Evolutionary conservation across 2,888 invertebrate species (phyloP).

Genomic region (Nebria salina): DNA sequence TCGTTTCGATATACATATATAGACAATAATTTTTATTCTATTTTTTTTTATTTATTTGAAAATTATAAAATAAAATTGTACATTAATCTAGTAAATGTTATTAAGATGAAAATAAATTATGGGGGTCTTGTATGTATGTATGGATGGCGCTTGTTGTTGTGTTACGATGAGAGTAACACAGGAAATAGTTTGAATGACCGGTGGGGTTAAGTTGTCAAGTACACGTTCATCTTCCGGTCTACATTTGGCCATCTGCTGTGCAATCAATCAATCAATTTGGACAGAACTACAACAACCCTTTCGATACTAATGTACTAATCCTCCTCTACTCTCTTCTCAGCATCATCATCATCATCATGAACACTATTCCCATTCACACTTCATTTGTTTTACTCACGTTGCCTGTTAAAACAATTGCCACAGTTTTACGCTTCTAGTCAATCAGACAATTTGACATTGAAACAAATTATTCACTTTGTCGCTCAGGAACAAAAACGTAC

Average conservation of each 20-base stretch:
- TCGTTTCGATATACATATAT: no score
- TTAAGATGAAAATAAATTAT: no score
- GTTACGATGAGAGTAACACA: not conserved
- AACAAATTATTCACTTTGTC: not conserved
- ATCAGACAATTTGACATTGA: not conserved
- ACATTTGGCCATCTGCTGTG: constrained; percentile 11
- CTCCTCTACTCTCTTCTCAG: not conserved
- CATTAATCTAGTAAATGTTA: no score
- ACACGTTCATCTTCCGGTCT: constrained; percentile 20
- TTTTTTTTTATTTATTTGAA: no score
- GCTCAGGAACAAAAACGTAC: not conserved
- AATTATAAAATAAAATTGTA: no score
- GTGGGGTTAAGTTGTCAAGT: constrained; percentile 9
- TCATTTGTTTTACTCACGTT: not conserved
- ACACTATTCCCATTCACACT: not conserved
- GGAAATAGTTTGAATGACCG: constrained; percentile 2
- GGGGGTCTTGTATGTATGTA: not conserved
- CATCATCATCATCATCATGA: not conserved
- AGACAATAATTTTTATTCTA: no score
- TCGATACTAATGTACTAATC: constrained; percentile 7
- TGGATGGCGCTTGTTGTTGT: not conserved
- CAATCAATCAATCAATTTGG: constrained; percentile 14
- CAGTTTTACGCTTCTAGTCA: no score
- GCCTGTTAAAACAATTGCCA: no score
- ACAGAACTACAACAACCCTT: constrained; percentile 17